A percentile compares a stretch with the other conserved stretches of the same genome.
Evolutionary conservation across 53 echinoderm and acorn worm genomes (phyloP).

Genomic region (Stichopus horrens): DNA sequence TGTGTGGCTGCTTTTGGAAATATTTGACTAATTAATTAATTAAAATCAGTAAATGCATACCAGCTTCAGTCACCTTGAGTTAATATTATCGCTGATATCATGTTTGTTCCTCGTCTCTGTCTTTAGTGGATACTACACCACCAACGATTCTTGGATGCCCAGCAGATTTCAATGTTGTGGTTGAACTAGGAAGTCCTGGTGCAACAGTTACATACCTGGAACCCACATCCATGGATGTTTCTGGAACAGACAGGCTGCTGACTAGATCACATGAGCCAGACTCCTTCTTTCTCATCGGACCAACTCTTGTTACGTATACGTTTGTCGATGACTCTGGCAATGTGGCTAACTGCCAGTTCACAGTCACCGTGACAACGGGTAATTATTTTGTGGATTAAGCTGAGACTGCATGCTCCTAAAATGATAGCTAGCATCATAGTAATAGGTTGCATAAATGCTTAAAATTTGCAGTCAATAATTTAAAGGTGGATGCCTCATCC

Average conservation of each 20-base stretch:
- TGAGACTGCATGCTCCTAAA: no score
- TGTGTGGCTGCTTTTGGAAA: no score
- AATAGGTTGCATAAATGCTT: no score
- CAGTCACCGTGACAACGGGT: slow-evolving; percentile 23
- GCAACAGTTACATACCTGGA: slow-evolving; percentile 16
- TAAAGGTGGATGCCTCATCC: no score
- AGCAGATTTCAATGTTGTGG: slow-evolving; percentile 28
- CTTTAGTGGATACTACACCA: slow-evolving; percentile 61
- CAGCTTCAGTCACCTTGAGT: no score
- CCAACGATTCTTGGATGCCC: slow-evolving; percentile 68
- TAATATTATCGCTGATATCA: no score
- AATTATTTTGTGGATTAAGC: not conserved
- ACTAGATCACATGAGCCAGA: slow-evolving; percentile 31
- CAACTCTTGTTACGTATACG: slow-evolving; percentile 8
- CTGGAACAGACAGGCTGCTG: slow-evolving; percentile 39
- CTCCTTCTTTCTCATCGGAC: slow-evolving; percentile 38
- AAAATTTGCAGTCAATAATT: no score
- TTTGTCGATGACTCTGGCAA: slow-evolving; percentile 3
- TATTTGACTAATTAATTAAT: no score
- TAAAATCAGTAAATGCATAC: no score
- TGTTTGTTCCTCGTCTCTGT: no score
- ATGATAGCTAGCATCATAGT: no score
- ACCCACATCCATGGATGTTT: slow-evolving; percentile 50
- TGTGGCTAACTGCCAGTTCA: not conserved
- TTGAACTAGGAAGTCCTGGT: slow-evolving; percentile 50